Evolutionary conservation across 1,140 invertebrate genomes (phyloP), one percentile per base, ranked within the genome.

Genomic region (Limonius californicus): DNA sequence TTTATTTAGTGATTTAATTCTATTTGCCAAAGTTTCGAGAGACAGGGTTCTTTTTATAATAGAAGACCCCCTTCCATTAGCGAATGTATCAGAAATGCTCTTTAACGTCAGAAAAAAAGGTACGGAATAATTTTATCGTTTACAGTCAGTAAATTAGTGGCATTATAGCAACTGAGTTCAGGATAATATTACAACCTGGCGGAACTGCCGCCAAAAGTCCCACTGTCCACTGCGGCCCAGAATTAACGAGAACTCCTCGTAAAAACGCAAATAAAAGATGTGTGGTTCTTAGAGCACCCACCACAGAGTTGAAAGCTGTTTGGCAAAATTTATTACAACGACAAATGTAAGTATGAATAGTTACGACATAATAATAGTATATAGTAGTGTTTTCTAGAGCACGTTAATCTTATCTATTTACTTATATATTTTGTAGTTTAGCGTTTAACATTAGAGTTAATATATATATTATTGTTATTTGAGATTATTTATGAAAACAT

Each of bases 291-390:
- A 78, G 90, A 21, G 90, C 91, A 0, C 90, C 90, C 0, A 91
- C 86, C 0, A 81, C 87, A 35, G 91, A 94, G 74, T 76, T 92
- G 6, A 94, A 94, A 73, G 90, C 90, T 15, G 89, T 93, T 1
- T 94, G 91, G 91, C 90, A 92, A 74, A 92, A 91, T 70, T 80
- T 93, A n/a, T 80, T 93, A 9, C 89, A 92, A 68, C 80, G 90
- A 61, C 91, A 93, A 79, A 91, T 93, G 90, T 92, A 80, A 87
- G 85, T 81, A 65, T 43, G 9, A 27, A 27, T n/a, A n/a, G n/a
- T n/a, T n/a, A n/a, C n/a, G n/a, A n/a, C n/a, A n/a, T n/a, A n/a
- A n/a, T n/a, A n/a, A n/a, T n/a, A n/a, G n/a, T n/a, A n/a, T n/a
- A n/a, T n/a, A n/a, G n/a, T n/a, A n/a, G n/a, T n/a, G n/a, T n/a